A percentile compares a stretch with the other conserved stretches of the same genome.
These are phyloP conservation scores for Pionites leucogaster DNA, from an alignment of 2,113 vertebrate species.

Conservation along the genomic window DNA sequence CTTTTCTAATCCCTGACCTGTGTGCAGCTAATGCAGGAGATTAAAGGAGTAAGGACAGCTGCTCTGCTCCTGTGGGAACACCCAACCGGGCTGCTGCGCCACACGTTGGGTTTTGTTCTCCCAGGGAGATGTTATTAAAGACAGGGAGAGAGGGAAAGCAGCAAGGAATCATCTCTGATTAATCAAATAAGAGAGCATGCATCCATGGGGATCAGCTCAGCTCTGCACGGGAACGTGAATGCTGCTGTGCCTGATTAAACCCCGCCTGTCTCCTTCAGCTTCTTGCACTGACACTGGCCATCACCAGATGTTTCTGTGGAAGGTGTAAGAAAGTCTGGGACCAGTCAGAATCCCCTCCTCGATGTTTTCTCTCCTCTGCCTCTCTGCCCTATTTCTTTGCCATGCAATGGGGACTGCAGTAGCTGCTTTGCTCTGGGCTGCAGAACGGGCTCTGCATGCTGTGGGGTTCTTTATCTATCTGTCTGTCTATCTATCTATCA, in stretches of 20 bases:
- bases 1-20: background rate
- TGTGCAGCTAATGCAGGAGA: background rate
- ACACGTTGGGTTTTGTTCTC: fast-evolving
- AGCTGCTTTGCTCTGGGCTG: background rate
- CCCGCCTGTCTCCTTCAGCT: fast-evolving
- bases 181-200: background rate
- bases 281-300: background rate
- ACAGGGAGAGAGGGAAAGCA: background rate
- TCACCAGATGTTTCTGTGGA: background rate
- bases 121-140: background rate
- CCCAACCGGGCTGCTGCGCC: background rate
- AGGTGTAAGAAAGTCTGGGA: background rate
- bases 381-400: background rate
- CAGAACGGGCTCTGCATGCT: fast-evolving
- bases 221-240: fast-evolving
- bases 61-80: background rate
- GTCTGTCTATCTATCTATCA: too few relatives aligned
- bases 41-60: background rate
- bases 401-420: background rate
- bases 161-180: background rate
- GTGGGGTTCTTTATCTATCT: background rate
- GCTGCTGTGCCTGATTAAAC: fast-evolving
- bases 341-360: fast-evolving
- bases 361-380: background rate
- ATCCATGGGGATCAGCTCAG: background rate